Evolutionary conservation across 1,140 invertebrate genomes (phyloP), one percentile per base, ranked within the genome.

Genomic region (Drosophila murphyi): DNA sequence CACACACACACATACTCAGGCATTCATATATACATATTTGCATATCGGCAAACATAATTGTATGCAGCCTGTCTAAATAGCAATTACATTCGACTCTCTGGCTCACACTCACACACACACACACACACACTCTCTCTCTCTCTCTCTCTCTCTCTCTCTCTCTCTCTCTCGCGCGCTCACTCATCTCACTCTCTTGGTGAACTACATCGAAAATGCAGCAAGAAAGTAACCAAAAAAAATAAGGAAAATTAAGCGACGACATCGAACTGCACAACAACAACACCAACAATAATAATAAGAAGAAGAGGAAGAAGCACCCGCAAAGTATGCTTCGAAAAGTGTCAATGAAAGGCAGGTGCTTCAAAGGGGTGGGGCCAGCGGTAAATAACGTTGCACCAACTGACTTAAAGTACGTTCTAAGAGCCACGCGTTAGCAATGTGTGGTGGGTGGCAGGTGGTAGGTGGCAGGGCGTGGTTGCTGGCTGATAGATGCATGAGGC

Each of bases 321-420:
- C 54, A 81, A 85, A 85, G 82, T 86, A 85, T 85, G 70, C 82
- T 81, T 71, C 78, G 78, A 86, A 78, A 86, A 80, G 77, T 85
- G 78, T 62, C 74, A 85, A 71, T 72, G 57, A 68, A 43, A 39
- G 2, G 37, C 6, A 39, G 10, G 6, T 7, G 52, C 3, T 6
- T n/a, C 41, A 34, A 48, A 48, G 62, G 62, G 69, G 29, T 35
- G 47, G 43, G 29, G 70, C 62, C n/a, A 43, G 37, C 41, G 55
- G 34, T 65, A 76, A 54, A 72, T 72, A 81, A 68, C 78, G 78
- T 48, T 62, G 62, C 62, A 69, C 67, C 76, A 83, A 83, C 80
- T 83, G 72, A 61, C 62, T 83, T 79, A 79, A 82, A 82, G 61
- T 71, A 67, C 80, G 50, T 52, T 61, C 34, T 29, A 63, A 56